Evolutionary conservation across 2,888 invertebrate species (phyloP), one percentile per base, ranked within the genome.

Genomic region (Morinoia aosen): DNA sequence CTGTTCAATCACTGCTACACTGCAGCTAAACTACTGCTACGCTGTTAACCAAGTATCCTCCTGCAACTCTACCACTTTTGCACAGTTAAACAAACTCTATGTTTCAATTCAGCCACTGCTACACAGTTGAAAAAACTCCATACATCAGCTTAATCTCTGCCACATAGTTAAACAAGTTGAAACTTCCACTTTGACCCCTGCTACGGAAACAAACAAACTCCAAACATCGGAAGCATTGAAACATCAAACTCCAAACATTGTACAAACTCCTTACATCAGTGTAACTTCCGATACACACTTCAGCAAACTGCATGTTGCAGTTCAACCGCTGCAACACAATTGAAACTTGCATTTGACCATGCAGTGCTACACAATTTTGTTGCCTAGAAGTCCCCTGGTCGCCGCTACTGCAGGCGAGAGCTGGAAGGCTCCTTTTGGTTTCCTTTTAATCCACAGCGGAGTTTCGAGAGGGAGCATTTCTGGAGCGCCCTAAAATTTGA

Each of bases 401-500:
- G 76, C 10, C 0, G 76, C 76, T 76, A 76, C 76, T 76, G 76
- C 76, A 76, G 33, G 76, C 25, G 25, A 8, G 76, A 76, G 33
- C 76, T 76, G 76, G 76, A 76, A 76, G 33, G 76, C 10, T 16
- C 33, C 19, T 16, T 76, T 76, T 76, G 76, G 76, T 76, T 76
- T 76, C 76, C 76, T 76, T 33, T 76, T 76, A 76, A 76, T 76
- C 25, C 76, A 16, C 76, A 33, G 76, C 76, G 10, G 76, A 76
- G 76, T 76, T 76, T 76, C 76, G 76, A 76, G 76, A 14, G 33
- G 76, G 1, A 90, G 90, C 39, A 90, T 93, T 93, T 93, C 93
- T 93, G 48, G 57, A 93, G 93, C 57, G 93, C 57, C 57, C 93
- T 93, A 93, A 93, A 93, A 93, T 93, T 56, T 93, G 93, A 93